Conservation (phyloP, 1,140 invertebrate genomes). For the Halictus rubicundus region DNA sequence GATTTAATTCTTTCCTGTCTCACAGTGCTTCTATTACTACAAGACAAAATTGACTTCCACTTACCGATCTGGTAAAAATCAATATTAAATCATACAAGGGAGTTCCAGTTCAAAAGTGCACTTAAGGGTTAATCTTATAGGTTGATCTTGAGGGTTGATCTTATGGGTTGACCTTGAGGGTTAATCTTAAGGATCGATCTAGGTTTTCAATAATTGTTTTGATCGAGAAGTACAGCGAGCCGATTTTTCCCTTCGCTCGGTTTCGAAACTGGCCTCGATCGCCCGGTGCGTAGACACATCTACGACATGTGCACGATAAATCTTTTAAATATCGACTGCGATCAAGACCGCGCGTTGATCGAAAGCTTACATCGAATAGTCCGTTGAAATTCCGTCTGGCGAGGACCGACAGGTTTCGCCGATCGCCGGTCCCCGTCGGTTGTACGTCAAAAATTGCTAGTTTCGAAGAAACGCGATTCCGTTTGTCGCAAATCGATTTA, state of each 20-base stretch:
- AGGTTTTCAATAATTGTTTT: too few species aligned
- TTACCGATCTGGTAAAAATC: too few species aligned
- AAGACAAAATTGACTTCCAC: too few species aligned
- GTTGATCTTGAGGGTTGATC: too few species aligned
- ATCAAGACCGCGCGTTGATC: constrained; percentile 37
- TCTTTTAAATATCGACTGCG: constrained; percentile 50
- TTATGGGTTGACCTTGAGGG: too few species aligned
- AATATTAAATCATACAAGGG: too few species aligned
- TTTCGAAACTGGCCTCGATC: constrained; percentile 50
- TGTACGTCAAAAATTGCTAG: constrained; percentile 5
- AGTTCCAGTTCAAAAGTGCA: too few species aligned
- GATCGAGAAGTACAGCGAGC: too few species aligned
- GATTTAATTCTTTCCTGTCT: too few species aligned
- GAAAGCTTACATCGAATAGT: constrained; percentile 27
- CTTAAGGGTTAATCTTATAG: too few species aligned
- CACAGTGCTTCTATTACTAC: too few species aligned
- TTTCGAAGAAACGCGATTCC: constrained; percentile 34
- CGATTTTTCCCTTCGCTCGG: neutral
- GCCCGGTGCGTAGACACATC: constrained; percentile 58
- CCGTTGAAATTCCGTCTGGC: neutral
- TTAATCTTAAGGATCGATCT: too few species aligned
- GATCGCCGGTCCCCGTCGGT: neutral
- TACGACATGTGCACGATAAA: constrained; percentile 68
- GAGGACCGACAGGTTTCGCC: neutral
- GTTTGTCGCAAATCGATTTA: constrained; percentile 61